phyloP scores from a whole-genome alignment of 2,797 vertebrate species.

The Acipenser oxyrinchus region DNA sequence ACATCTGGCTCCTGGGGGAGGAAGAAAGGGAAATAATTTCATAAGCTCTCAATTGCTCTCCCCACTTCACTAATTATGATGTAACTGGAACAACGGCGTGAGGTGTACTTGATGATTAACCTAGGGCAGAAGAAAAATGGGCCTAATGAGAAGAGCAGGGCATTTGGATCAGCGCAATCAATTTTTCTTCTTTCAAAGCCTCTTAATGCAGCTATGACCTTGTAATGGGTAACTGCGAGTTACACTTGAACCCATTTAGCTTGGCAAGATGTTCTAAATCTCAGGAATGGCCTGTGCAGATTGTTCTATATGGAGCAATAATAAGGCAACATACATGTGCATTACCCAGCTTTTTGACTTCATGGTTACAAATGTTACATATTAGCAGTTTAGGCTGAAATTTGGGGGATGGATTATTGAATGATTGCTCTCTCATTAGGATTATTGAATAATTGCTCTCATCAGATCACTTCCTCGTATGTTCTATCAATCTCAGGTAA shows the following conservation, averaged over 20 bases:
- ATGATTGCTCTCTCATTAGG: no score
- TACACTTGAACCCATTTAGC: slow-evolving; percentile 77
- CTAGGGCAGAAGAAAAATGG: slow-evolving; percentile 77
- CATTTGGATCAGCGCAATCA: slow-evolving; percentile 74
- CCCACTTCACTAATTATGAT: slow-evolving; percentile 80
- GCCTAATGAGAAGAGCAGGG: slow-evolving; percentile 77
- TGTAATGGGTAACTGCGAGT: slow-evolving; percentile 71
- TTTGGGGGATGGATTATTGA: no score
- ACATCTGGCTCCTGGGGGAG: slow-evolving; percentile 65
- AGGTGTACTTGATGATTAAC: slow-evolving; percentile 85
- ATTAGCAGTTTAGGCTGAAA: no score
- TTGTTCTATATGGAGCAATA: slow-evolving; percentile 29
- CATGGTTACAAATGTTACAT: no score
- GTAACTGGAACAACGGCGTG: slow-evolving; percentile 79
- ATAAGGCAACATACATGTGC: not conserved
- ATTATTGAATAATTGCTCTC: no score
- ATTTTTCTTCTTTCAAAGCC: slow-evolving; percentile 63
- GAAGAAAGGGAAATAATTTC: slow-evolving; percentile 55
- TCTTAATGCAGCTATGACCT: slow-evolving; percentile 78
- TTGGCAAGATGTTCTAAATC: slow-evolving; percentile 48
- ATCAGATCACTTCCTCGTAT: no score
- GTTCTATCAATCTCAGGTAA: no score
- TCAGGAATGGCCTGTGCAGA: slow-evolving; percentile 27
- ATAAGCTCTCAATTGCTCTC: slow-evolving; percentile 59
- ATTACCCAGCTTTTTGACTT: no score